phyloP scores from a whole-genome alignment of 2,113 vertebrate species.

The Brevimyrus niger region DNA sequence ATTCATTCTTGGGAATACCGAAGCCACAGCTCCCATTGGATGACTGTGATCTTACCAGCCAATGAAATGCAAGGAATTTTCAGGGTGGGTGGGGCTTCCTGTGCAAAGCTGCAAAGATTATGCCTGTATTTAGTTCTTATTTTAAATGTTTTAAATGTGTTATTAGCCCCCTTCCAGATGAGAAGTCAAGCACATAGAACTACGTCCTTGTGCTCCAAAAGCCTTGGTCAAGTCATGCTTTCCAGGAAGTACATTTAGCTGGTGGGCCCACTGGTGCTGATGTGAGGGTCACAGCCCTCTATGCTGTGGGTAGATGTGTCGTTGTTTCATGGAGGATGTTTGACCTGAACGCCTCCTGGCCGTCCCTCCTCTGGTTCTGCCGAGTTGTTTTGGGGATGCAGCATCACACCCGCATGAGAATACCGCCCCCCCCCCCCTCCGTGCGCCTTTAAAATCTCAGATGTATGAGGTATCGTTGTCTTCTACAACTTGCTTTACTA shows the following conservation, averaged over 20 bases:
- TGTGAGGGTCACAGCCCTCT: neutral
- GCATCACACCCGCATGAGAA: neutral
- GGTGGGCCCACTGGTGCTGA: neutral
- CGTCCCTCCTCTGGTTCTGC: neutral
- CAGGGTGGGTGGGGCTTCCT: neutral
- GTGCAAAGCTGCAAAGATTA: neutral
- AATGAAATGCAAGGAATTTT: neutral
- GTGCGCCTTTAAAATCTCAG: neutral
- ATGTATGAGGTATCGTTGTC: neutral
- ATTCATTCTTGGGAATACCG: neutral
- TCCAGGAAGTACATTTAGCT: neutral
- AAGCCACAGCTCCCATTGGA: neutral
- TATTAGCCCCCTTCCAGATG: neutral
- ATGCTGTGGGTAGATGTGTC: neutral
- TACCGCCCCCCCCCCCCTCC: neutral
- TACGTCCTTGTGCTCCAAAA: neutral
- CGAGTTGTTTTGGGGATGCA: neutral
- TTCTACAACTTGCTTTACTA: neutral
- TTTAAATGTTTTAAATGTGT: neutral
- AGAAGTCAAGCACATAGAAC: neutral
- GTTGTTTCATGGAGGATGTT: neutral
- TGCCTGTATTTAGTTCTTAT: neutral
- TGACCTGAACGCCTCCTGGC: neutral
- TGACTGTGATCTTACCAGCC: neutral
- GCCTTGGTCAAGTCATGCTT: neutral